phyloP scores from a whole-genome alignment of 2,888 invertebrate genomes.

The Piscicola geometra region DNA sequence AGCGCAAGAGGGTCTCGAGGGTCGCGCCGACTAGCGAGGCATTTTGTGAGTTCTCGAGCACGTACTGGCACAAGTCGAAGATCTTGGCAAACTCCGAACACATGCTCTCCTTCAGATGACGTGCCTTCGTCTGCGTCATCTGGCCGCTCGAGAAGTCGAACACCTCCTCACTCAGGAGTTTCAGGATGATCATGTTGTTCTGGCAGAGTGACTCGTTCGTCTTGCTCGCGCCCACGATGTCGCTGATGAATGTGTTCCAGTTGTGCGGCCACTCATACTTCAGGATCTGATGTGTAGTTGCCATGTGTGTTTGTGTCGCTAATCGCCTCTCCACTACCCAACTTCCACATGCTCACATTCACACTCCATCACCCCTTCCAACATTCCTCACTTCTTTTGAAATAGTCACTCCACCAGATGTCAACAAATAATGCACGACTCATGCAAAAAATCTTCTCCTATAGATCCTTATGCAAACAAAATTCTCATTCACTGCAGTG shows the following conservation, averaged over 20 bases:
- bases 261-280: conserved; percentile 99
- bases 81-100: conserved; percentile 98
- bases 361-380: no score
- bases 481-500: no score
- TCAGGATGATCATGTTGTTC: conserved; percentile 98
- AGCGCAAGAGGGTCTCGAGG: conserved; percentile 87
- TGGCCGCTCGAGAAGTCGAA: conserved; percentile 98
- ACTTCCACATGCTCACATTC: no score
- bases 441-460: no score
- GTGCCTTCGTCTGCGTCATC: conserved; percentile 97
- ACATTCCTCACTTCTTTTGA: no score
- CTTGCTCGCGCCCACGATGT: conserved; percentile 97
- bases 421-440: no score
- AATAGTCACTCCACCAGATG: no score
- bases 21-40: conserved; percentile 91
- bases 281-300: conserved; percentile 66
- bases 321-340: no score
- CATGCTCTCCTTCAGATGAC: conserved; percentile 98
- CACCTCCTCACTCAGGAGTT: conserved; percentile 91
- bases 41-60: conserved; percentile 95
- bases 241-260: conserved; percentile 97
- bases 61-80: conserved; percentile 94
- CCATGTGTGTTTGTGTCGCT: no score
- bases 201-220: conserved; percentile 98
- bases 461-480: no score